These are phyloP conservation scores for Drosophila bocki DNA, from an alignment of 1,140 invertebrate genomes.

Conservation along the genomic window DNA sequence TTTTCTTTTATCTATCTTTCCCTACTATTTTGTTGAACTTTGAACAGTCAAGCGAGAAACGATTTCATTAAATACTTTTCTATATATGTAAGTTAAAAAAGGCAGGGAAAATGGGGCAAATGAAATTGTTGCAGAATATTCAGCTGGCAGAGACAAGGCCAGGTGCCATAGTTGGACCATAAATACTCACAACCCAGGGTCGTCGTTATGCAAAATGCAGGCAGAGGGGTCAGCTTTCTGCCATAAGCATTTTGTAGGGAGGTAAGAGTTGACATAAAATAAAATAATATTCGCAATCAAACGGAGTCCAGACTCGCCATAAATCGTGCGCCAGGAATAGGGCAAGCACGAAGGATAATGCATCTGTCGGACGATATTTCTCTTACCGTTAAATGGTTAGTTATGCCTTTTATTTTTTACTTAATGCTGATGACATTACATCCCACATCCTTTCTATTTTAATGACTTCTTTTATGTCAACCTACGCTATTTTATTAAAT, in stretches of 20 bases:
- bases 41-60: background rate
- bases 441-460: too few relatives aligned
- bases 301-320: conserved; percentile 19
- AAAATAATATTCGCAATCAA: conserved; percentile 57
- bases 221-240: conserved; percentile 5
- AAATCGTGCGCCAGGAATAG: conserved; percentile 9
- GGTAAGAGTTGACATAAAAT: conserved; percentile 40
- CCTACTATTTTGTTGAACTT: background rate
- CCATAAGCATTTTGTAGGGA: conserved; percentile 38
- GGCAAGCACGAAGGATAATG: conserved; percentile 13
- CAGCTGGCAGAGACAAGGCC: background rate
- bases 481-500: too few relatives aligned
- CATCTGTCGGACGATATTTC: background rate
- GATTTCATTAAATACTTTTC: conserved; percentile 15
- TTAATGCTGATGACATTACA: background rate
- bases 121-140: conserved; percentile 19
- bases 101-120: conserved; percentile 6
- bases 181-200: conserved; percentile 32
- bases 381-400: background rate
- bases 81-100: background rate
- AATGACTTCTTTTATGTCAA: background rate
- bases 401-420: background rate
- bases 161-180: conserved; percentile 41
- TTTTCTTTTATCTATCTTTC: background rate
- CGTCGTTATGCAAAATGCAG: conserved; percentile 46